Percentiles rank a stretch among this genome's conserved stretches.
These are phyloP conservation scores for Pantherophis alleghaniensis DNA, from an alignment of 2,797 vertebrate species.

Conservation along the genomic window DNA sequence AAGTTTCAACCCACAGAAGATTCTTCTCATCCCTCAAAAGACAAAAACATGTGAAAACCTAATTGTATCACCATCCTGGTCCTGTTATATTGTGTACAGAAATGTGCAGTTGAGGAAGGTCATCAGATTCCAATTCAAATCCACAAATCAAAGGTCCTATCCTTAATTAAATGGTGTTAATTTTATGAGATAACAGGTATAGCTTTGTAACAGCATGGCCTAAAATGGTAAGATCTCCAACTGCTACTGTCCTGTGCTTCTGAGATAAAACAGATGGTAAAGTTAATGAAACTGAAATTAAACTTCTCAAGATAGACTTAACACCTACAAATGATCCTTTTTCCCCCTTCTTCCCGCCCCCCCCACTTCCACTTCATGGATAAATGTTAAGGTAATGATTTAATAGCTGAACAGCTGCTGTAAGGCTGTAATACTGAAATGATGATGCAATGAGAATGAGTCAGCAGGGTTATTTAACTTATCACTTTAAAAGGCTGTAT, in stretches of 20 bases:
- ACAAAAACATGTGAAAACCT: neutral
- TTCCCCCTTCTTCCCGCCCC: no score
- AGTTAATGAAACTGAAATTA: conserved; percentile 47
- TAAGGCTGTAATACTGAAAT: no score
- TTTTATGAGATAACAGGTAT: conserved; percentile 28
- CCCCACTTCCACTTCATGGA: neutral
- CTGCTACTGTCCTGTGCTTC: conserved; percentile 37
- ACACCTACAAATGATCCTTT: conserved; percentile 9
- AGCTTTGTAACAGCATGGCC: conserved; percentile 31
- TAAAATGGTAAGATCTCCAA: conserved; percentile 34
- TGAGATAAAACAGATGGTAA: conserved; percentile 49
- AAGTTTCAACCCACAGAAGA: neutral
- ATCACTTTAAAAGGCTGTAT: no score
- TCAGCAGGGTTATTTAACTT: no score
- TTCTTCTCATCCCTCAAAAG: neutral
- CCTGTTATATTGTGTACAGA: neutral
- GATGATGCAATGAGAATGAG: no score
- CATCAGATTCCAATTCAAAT: neutral
- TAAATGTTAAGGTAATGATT: neutral
- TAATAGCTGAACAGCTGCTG: no score
- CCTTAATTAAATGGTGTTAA: conserved; percentile 28
- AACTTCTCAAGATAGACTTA: conserved; percentile 33
- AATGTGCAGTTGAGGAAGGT: neutral
- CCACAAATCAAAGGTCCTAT: neutral
- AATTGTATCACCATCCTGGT: neutral